Percentiles rank a stretch among this genome's conserved stretches.
phyloP scores from a whole-genome alignment of 2,888 invertebrate species.

The Drosophila borborema region DNA sequence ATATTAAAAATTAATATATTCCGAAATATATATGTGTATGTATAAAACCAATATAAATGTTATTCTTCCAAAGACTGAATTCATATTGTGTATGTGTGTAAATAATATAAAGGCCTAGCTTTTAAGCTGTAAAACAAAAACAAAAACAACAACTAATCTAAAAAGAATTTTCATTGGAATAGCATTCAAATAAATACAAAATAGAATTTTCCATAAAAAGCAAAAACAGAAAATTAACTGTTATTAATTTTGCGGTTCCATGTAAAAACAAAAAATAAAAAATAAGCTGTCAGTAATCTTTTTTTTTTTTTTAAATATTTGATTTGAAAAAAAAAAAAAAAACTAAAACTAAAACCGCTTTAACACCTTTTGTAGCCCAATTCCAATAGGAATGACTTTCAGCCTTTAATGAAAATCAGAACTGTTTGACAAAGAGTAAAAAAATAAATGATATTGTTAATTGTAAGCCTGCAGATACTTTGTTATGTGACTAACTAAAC shows the following conservation, averaged over 20 bases:
- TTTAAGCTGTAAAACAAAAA: conserved; percentile 41
- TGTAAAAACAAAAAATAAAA: background rate
- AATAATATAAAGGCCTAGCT: conserved; percentile 59
- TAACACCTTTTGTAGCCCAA: conserved; percentile 38
- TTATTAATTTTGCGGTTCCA: conserved; percentile 1
- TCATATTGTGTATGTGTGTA: conserved; percentile 80
- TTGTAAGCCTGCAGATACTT: conserved; percentile 60
- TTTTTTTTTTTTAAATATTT: conserved; percentile 1
- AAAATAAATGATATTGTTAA: conserved; percentile 42
- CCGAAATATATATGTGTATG: conserved; percentile 30
- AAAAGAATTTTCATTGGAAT: conserved; percentile 5
- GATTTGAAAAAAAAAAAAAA: background rate
- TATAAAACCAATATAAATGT: conserved; percentile 70
- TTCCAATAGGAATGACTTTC: conserved; percentile 24
- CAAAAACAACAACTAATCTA: conserved; percentile 26
- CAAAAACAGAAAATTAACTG: background rate
- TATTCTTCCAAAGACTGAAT: conserved; percentile 85
- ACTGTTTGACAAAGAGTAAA: conserved; percentile 33
- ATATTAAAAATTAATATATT: conserved; percentile 11
- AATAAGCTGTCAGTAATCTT: conserved; percentile 7
- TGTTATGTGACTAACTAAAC: conserved; percentile 78
- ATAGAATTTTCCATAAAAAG: conserved; percentile 1
- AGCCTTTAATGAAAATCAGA: conserved; percentile 16
- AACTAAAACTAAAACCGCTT: background rate
- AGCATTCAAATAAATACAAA: conserved; percentile 8